These are phyloP conservation scores for Drosophila carrolli DNA, from an alignment of 1,140 invertebrate species.

Conservation along the genomic window DNA sequence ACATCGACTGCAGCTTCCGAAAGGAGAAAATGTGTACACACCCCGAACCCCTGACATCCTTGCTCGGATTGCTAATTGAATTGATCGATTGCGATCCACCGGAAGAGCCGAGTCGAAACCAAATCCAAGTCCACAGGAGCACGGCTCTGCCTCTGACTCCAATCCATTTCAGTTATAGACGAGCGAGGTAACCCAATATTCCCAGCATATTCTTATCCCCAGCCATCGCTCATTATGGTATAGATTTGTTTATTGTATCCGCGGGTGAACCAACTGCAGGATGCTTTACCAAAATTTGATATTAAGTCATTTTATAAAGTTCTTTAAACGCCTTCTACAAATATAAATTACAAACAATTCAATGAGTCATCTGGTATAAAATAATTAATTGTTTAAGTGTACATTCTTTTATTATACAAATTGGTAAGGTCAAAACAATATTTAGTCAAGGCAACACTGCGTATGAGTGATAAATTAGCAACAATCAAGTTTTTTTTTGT, in stretches of 20 bases:
- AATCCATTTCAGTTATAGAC: conserved; percentile 15
- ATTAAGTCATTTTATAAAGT: too few species aligned
- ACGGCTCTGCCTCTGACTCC: conserved; percentile 11
- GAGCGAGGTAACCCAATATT: conserved; percentile 16
- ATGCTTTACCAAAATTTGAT: neutral
- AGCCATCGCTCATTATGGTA: conserved; percentile 4
- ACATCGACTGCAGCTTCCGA: conserved; percentile 29
- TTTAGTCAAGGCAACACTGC: too few species aligned
- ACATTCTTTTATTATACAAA: too few species aligned
- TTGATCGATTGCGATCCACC: conserved; percentile 35
- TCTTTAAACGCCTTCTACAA: too few species aligned
- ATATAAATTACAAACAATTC: too few species aligned
- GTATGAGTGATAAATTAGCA: too few species aligned
- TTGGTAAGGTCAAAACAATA: too few species aligned
- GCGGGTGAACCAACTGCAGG: neutral
- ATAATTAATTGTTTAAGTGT: too few species aligned
- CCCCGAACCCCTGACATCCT: conserved; percentile 9
- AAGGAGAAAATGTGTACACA: neutral
- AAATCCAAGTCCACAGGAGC: neutral
- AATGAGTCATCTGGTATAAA: too few species aligned
- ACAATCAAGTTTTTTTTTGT: too few species aligned
- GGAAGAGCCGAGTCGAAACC: neutral
- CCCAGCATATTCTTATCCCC: neutral
- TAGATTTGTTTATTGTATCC: neutral
- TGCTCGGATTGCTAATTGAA: conserved; percentile 26